Percentiles rank a stretch among this genome's conserved stretches.
Conservation (phyloP, 2,113 vertebrate species). For the Salvelinus namaycush region DNA sequence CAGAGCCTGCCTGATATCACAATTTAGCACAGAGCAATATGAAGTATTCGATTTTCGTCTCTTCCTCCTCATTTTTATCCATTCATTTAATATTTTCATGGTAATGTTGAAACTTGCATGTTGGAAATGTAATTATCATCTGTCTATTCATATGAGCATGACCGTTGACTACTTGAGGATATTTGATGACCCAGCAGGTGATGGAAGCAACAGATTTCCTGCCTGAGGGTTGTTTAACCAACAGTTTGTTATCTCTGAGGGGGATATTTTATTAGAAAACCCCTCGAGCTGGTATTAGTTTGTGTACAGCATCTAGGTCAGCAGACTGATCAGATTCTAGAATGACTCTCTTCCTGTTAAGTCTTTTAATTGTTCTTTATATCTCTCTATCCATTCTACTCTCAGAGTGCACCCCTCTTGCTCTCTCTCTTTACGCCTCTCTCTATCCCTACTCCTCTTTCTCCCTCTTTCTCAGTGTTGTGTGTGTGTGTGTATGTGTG, state of each 20-base stretch:
- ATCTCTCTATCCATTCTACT: too few relatives aligned
- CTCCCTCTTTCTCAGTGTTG: too few relatives aligned
- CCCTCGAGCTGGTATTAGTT: background rate
- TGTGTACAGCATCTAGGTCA: background rate
- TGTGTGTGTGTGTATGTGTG: too few relatives aligned
- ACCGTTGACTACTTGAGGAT: constrained; percentile 19
- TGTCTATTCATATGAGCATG: constrained; percentile 40
- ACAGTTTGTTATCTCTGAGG: background rate
- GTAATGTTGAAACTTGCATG: constrained; percentile 33
- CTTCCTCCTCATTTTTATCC: constrained; percentile 51
- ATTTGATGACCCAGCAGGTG: constrained; percentile 21
- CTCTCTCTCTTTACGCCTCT: too few relatives aligned
- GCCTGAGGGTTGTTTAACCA: constrained; percentile 6
- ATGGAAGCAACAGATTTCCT: constrained; percentile 13
- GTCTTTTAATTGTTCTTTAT: too few relatives aligned
- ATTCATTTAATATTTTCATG: constrained; percentile 50
- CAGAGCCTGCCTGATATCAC: constrained; percentile 15
- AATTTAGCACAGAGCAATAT: constrained; percentile 11
- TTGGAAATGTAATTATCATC: constrained; percentile 55
- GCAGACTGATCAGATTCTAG: too few relatives aligned
- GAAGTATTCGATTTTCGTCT: constrained; percentile 29
- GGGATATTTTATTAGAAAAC: background rate
- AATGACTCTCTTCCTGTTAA: too few relatives aligned
- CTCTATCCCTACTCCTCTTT: too few relatives aligned
- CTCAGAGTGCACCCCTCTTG: too few relatives aligned